These are phyloP conservation scores for Charanyca ferruginea DNA, from an alignment of 2,888 invertebrate genomes.

Conservation along the genomic window DNA sequence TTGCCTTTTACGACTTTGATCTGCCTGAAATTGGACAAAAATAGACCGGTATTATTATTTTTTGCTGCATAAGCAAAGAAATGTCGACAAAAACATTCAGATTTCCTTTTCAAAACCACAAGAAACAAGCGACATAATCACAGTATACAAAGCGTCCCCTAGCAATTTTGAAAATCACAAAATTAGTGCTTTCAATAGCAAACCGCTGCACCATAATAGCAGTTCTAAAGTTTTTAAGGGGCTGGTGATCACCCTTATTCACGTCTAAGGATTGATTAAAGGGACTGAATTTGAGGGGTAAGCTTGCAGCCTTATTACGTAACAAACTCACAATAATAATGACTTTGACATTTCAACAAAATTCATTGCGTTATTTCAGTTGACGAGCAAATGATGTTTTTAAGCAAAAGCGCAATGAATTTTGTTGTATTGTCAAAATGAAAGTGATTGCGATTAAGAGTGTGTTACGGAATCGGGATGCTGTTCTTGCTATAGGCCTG, in stretches of 20 bases:
- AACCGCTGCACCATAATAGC: constrained; percentile 65
- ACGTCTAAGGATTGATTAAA: constrained; percentile 69
- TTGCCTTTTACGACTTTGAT: background rate
- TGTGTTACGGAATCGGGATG: constrained; percentile 26
- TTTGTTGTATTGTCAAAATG: background rate
- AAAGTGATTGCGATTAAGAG: background rate
- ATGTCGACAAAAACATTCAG: constrained; percentile 16
- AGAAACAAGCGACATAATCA: constrained; percentile 47
- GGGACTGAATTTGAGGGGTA: constrained; percentile 60
- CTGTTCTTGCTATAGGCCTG: background rate
- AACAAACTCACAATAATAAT: background rate
- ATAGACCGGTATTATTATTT: background rate
- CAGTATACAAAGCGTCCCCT: constrained; percentile 51
- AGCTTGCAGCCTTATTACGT: constrained; percentile 22
- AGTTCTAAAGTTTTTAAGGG: constrained; percentile 64
- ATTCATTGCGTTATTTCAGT: background rate
- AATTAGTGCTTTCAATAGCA: constrained; percentile 62
- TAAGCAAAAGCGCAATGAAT: background rate
- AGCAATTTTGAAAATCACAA: constrained; percentile 59
- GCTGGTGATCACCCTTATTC: constrained; percentile 68
- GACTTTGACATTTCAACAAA: background rate
- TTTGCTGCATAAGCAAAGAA: background rate
- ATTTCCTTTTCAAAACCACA: constrained; percentile 22
- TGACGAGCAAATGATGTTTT: background rate
- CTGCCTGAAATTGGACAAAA: background rate